Evolutionary conservation across 2,888 invertebrate genomes (phyloP).

Genomic region (Palloptera scutellata): DNA sequence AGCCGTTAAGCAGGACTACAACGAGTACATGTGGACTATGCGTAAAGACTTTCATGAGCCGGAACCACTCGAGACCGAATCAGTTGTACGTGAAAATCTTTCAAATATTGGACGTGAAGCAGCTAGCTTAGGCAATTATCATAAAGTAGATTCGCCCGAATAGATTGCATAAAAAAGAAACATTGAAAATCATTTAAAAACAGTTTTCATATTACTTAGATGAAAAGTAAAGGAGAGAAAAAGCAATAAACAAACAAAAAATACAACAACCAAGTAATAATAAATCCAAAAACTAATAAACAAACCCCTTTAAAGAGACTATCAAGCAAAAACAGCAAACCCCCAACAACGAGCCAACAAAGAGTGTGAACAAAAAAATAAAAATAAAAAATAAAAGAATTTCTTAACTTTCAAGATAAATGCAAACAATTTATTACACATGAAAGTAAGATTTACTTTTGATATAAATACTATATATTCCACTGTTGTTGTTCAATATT

Average conservation of each 20-base stretch:
- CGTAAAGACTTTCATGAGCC: constrained; percentile 81
- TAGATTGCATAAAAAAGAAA: constrained; percentile 43
- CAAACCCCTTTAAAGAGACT: background rate
- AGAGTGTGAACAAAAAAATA: too few relatives aligned
- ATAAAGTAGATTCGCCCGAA: constrained; percentile 64
- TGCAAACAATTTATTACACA: too few relatives aligned
- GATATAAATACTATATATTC: too few relatives aligned
- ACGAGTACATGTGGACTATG: constrained; percentile 95
- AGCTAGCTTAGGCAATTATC: constrained; percentile 60
- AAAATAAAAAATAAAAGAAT: too few relatives aligned
- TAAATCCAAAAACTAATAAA: too few relatives aligned
- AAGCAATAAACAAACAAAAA: background rate
- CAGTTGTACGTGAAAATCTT: constrained; percentile 71
- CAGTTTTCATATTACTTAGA: constrained; percentile 17
- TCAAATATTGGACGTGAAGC: constrained; percentile 71
- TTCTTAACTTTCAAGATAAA: too few relatives aligned
- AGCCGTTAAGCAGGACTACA: constrained; percentile 85
- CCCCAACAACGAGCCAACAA: constrained; percentile 5
- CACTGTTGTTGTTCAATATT: too few relatives aligned
- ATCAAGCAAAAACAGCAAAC: too few relatives aligned
- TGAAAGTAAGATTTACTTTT: too few relatives aligned
- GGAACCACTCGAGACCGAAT: constrained; percentile 70
- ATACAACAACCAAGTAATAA: too few relatives aligned
- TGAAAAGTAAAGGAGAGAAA: constrained; percentile 27
- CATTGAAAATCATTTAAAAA: background rate